phyloP scores from a whole-genome alignment of 1,140 invertebrate species.

The Magallana gigas region DNA sequence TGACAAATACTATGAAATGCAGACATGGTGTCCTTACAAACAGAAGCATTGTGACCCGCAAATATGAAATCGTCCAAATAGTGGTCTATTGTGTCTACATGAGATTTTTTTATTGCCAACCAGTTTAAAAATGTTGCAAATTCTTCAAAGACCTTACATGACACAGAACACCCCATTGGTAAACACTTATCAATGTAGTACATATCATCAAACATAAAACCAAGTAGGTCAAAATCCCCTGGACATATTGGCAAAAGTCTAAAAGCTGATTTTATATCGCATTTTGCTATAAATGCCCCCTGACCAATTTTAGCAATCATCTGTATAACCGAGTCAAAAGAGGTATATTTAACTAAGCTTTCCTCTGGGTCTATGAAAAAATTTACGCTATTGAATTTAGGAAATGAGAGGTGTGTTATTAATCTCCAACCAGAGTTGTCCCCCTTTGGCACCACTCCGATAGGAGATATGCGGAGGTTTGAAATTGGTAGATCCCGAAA shows the following conservation, averaged over 20 bases:
- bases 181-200: too few species aligned
- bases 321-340: background rate
- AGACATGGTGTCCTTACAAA: background rate
- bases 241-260: conserved; percentile 47
- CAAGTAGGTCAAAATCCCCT: conserved; percentile 43
- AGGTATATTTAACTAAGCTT: background rate
- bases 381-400: background rate
- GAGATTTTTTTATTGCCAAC: conserved; percentile 9
- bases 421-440: conserved; percentile 33
- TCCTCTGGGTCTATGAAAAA: background rate
- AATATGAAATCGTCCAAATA: conserved; percentile 1
- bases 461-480: conserved; percentile 45
- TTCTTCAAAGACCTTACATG: conserved; percentile 27
- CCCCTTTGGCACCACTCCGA: conserved; percentile 48
- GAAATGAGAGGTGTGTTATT: conserved; percentile 50
- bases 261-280: too few species aligned
- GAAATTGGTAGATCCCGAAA: conserved; percentile 13
- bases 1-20: background rate
- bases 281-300: conserved; percentile 15
- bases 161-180: too few species aligned
- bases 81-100: background rate
- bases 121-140: conserved; percentile 52
- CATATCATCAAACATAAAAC: too few species aligned
- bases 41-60: conserved; percentile 1
- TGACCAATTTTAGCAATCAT: background rate